Evolutionary conservation across 2,113 vertebrate genomes (phyloP), one percentile per base, ranked within the genome.

Genomic region (Pomatorhinus ruficollis): DNA sequence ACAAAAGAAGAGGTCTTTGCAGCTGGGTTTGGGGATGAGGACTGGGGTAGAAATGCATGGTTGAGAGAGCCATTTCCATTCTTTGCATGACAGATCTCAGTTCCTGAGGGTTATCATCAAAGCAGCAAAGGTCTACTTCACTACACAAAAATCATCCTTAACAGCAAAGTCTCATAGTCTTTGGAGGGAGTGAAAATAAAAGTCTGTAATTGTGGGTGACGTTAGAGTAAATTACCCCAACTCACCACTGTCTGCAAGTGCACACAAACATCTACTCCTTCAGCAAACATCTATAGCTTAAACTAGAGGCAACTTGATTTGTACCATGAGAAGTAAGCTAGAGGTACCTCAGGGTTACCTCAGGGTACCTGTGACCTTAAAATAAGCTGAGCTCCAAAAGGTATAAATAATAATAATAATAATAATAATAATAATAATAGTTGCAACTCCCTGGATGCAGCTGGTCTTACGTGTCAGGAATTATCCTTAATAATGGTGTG

Each of bases 401-500:
- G 11, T 76, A 66, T 70, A 87, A 85, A 93, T 83, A 94, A 91
- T 63, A 77, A 60, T 17, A 79, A 60, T 35, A 66, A 61, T 17
- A 70, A 77, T 11, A 60, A 53, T 10, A 63, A 54, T 16, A 79
- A 53, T 27, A 71, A 70, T 20, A 92, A 42, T 78, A 86, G 66
- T 53, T 6, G 11, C 45, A 90, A 18, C 35, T 95, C 54, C 19
- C 27, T 93, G 76, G 42, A 65, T 89, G 65, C 83, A 89, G 54
- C 40, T 94, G 71, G 71, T 50, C 31, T 96, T 92, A 74, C 8
- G 4, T 93, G 92, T 95, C 80, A 90, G 59, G 39, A 95, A 75
- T 90, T 56, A 89, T 89, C 64, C 35, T 59, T 92, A 96, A 93
- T 97, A 89, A 90, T 70, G 42, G 35, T 59, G 30, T 89, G 17